Percentiles rank a stretch among this genome's conserved stretches.
phyloP scores from a whole-genome alignment of 2,888 invertebrate species.

The Lissocephala sabroskyi region DNA sequence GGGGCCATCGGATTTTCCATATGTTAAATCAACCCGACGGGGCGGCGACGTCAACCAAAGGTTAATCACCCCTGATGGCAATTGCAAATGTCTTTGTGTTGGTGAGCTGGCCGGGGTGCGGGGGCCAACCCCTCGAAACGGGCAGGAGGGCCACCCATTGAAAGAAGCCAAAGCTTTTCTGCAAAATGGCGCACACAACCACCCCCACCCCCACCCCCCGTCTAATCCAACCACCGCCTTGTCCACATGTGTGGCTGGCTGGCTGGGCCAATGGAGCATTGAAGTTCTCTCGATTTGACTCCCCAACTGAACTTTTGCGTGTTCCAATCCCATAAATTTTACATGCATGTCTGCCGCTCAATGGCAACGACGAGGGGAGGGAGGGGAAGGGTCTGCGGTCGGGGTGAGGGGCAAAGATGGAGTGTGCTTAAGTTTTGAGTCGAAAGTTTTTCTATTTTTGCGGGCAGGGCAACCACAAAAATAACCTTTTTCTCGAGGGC shows the following conservation, averaged over 20 bases:
- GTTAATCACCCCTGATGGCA: constrained; percentile 56
- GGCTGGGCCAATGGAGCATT: too few relatives aligned
- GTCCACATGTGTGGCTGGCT: constrained; percentile 17
- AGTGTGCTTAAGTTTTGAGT: too few relatives aligned
- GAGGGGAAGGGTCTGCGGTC: not conserved
- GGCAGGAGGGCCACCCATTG: constrained; percentile 16
- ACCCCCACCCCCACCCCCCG: constrained; percentile 9
- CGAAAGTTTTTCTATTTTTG: too few relatives aligned
- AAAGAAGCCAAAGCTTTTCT: constrained; percentile 36
- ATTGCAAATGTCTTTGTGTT: constrained; percentile 13
- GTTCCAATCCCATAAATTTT: constrained; percentile 63
- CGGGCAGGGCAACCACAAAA: too few relatives aligned
- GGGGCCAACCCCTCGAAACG: constrained; percentile 21
- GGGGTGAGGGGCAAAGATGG: too few relatives aligned
- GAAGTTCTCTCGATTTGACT: constrained; percentile 64
- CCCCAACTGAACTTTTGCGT: constrained; percentile 60
- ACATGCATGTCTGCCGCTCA: constrained; percentile 43
- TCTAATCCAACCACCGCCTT: constrained; percentile 22
- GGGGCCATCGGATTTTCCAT: constrained; percentile 16
- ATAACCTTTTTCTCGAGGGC: too few relatives aligned
- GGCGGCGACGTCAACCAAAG: constrained; percentile 43
- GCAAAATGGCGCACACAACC: constrained; percentile 46
- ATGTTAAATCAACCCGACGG: constrained; percentile 28
- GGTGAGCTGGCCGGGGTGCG: constrained; percentile 9
- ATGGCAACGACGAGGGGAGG: not conserved